Base-by-base conservation (phyloP, 35 echinoderm and acorn worm genomes). In the Strongylocentrotus purpuratus region DNA sequence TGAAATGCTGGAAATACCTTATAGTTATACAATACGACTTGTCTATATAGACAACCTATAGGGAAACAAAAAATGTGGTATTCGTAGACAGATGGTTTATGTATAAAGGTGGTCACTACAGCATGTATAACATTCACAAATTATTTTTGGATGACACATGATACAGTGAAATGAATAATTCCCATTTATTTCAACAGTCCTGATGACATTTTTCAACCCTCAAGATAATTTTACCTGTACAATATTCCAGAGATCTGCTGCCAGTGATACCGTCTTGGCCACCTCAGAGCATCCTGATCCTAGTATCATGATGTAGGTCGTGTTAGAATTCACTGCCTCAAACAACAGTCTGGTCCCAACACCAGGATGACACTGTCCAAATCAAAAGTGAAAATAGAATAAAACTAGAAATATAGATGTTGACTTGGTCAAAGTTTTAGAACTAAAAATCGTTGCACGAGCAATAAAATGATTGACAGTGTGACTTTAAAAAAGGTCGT, bases 201-300 rank as follows among this genome's bases (percentile, higher is more conserved):
- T 1, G 35, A 41, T 41, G 35, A 0, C 0, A 3, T 41, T 41
- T 0, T 41, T 41, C 35, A 41, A 41, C 35, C 35, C 35, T 41
- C 0, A 41, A 41, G 35, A 41, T 41, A 41, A 35, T 25, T 9
- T 33, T 96, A 97, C 97, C 94, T 97, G 97, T 33, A 97, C 31
- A 48, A 97, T 92, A 32, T 97, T 97, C 97, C 97, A 97, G 0
- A 97, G 94, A 85, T 97, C 92, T 15, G 97, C 95, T 59, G 97
- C 95, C 31, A 97, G 50, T 2, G 97, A 96, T 33, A 97, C 95
- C 31, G 97, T 96, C 47, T 97, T 94, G 31, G 97, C 97, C 7
- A 97, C 97, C 10, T 89, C 91, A 11, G 97, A 97, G 94, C 97
- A 97, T 13, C 95, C 97, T 17, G 97, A 50, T 1, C 97, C 97